phyloP scores from a whole-genome alignment of 2,797 vertebrate genomes.

The Sciurus carolinensis region DNA sequence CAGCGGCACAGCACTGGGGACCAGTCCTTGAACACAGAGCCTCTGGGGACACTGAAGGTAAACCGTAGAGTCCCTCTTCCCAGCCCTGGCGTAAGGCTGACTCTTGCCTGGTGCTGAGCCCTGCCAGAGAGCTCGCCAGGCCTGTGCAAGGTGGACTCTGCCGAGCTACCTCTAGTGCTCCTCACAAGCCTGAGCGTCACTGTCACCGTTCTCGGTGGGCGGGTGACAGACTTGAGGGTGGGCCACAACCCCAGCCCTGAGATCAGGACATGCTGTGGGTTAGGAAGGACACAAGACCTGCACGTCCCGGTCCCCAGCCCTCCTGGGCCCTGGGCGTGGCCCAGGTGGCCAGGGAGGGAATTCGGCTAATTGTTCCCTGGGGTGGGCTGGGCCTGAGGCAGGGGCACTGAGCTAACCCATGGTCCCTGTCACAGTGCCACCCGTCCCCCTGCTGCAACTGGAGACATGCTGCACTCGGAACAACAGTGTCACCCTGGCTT shows the following conservation, averaged over 20 bases:
- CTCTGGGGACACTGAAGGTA: not conserved
- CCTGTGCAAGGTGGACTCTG: rapidly evolving
- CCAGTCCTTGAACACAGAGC: not conserved
- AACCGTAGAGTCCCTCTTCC: no score
- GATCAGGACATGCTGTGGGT: not conserved
- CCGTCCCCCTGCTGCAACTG: slow-evolving; percentile 95
- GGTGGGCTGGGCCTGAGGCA: rapidly evolving
- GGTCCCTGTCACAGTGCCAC: slow-evolving; percentile 92
- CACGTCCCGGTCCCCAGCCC: not conserved
- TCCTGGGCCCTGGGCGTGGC: not conserved
- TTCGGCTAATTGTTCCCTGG: not conserved
- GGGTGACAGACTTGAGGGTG: not conserved
- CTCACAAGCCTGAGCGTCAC: rapidly evolving
- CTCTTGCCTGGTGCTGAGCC: not conserved
- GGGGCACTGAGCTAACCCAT: slow-evolving; percentile 84
- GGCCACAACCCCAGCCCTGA: not conserved
- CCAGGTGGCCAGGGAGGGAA: no score
- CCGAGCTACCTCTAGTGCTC: rapidly evolving
- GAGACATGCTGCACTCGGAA: slow-evolving; percentile 98
- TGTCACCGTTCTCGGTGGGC: not conserved
- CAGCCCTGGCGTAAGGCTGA: no score
- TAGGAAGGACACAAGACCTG: not conserved
- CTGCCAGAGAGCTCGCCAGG: not conserved
- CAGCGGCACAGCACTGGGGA: not conserved
- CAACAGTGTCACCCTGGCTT: slow-evolving; percentile 98